Conservation (phyloP, 2,113 vertebrate genomes). For the Embiotoca jacksoni region DNA sequence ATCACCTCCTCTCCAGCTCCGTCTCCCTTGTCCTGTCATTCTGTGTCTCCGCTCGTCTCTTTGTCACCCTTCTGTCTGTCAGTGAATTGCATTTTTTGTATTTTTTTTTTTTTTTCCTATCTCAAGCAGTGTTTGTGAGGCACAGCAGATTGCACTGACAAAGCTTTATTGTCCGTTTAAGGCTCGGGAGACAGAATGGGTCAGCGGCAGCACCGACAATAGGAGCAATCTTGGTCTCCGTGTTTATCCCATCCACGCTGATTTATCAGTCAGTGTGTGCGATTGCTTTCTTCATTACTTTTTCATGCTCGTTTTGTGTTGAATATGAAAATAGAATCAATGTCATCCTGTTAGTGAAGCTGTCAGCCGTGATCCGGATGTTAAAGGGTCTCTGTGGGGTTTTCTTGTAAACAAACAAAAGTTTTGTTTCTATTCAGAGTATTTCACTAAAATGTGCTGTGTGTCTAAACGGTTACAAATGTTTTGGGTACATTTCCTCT, state of each 20-base stretch:
- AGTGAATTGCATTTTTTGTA: slow-evolving; percentile 23
- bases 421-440: background rate
- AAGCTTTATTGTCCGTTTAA: slow-evolving; percentile 47
- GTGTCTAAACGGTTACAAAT: no score
- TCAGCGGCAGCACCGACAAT: background rate
- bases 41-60: slow-evolving; percentile 32
- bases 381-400: background rate
- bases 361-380: background rate
- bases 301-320: background rate
- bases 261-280: background rate
- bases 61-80: slow-evolving; percentile 35
- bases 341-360: background rate
- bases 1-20: background rate
- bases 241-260: background rate
- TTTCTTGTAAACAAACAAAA: background rate
- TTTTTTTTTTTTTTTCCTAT: slow-evolving; percentile 3
- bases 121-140: slow-evolving; percentile 9
- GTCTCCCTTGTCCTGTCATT: slow-evolving; percentile 25
- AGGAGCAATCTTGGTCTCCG: background rate
- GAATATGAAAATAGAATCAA: background rate
- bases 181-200: slow-evolving; percentile 16
- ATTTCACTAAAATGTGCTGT: no score
- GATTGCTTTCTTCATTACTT: background rate
- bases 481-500: no score
- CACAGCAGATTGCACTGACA: slow-evolving; percentile 25